Conservation (phyloP, 2,113 vertebrate species). For the Equus quagga region DNA sequence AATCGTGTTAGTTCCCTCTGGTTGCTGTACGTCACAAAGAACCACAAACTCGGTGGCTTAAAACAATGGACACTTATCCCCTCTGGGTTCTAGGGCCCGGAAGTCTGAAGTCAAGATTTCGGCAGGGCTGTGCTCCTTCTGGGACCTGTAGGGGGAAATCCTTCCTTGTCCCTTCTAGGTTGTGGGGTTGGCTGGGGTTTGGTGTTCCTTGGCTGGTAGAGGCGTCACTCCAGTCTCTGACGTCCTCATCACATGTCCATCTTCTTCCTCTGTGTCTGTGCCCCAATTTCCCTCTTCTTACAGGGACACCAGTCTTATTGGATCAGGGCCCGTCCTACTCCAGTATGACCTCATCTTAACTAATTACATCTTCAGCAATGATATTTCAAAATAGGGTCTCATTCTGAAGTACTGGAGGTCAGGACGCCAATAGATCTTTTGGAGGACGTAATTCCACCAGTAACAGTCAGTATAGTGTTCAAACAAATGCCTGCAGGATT, state of each 20-base stretch:
- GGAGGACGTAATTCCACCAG: background rate
- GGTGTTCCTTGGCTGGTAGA: background rate
- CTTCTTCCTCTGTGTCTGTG: background rate
- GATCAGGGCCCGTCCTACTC: background rate
- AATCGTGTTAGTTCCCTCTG: background rate
- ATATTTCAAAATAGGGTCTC: background rate
- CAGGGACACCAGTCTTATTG: background rate
- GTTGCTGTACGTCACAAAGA: background rate
- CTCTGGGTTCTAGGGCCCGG: background rate
- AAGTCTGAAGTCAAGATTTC: background rate
- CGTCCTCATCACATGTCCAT: accelerated
- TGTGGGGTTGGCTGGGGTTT: background rate
- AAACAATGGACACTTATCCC: background rate
- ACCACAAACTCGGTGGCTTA: background rate
- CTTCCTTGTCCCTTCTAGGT: too few species aligned
- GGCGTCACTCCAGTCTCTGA: background rate
- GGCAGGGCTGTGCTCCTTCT: background rate
- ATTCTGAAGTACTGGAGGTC: background rate
- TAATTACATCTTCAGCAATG: background rate
- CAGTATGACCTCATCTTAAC: background rate
- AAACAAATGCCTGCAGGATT: background rate
- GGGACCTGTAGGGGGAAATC: background rate
- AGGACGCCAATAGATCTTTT: background rate
- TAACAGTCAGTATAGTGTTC: background rate
- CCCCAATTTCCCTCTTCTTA: background rate